Conservation (phyloP, 1,140 invertebrate species). For the Centruroides sculpturatus region DNA sequence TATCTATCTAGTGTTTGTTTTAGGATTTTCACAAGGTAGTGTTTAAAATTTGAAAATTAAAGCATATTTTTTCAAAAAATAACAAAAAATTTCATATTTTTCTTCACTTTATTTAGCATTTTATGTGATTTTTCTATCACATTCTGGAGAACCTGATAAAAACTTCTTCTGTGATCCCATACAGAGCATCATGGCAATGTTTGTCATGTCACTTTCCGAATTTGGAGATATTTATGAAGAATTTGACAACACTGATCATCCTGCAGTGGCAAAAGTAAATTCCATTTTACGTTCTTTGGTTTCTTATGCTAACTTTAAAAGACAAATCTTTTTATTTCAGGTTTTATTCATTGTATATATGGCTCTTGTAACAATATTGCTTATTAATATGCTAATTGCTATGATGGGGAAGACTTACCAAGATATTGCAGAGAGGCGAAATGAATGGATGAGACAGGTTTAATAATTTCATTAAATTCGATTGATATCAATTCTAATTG, state of each 20-base stretch:
- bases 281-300: no score
- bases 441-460: conserved; percentile 96
- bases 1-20: conserved; percentile 91
- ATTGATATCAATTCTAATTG: background rate
- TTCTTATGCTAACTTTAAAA: background rate
- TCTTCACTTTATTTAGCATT: conserved; percentile 45
- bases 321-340: conserved; percentile 35
- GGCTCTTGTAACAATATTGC: conserved; percentile 83
- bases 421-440: conserved; percentile 82
- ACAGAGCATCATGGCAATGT: conserved; percentile 92
- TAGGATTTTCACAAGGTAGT: conserved; percentile 91
- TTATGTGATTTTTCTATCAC: conserved; percentile 80
- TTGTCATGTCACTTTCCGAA: conserved; percentile 91
- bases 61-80: background rate
- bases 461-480: no score
- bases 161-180: conserved; percentile 43
- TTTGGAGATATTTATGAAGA: conserved; percentile 87
- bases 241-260: conserved; percentile 73
- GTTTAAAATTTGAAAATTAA: background rate
- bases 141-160: conserved; percentile 28
- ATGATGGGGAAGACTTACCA: conserved; percentile 99
- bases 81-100: background rate
- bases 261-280: conserved; percentile 68
- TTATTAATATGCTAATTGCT: conserved; percentile 97
- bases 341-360: conserved; percentile 88